Evolutionary conservation across 2,113 vertebrate genomes (phyloP), one percentile per base, ranked within the genome.

Genomic region (Lontra canadensis): DNA sequence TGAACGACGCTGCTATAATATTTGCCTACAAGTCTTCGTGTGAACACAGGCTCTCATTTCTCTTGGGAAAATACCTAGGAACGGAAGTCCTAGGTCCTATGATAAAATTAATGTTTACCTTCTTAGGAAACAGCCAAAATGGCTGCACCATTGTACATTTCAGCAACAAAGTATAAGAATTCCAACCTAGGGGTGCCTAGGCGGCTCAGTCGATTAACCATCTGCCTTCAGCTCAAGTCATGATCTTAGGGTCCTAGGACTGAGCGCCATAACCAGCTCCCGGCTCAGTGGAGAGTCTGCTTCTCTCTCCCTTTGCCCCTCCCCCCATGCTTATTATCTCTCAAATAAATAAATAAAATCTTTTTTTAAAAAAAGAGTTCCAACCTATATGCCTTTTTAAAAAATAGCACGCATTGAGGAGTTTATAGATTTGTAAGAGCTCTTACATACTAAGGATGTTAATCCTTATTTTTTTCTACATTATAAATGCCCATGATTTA

Each of bases 401-500:
- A 89, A 20, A 79, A 73, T 42, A 84, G 26, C 7, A 21, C 17
- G 34, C 0, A 39, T 8, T 80, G 29, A 39, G n/a, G 23, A 44
- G 25, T 76, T 84, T 18, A 52, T 36, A 87, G 65, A 76, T 87
- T 95, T 74, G 6, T 67, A 81, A 92, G 36, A 78, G 9, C 34
- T 93, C 92, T 91, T 91, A 44, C 69, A 80, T 80, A 79, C 49
- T 76, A 92, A 92, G 52, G 25, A 92, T 36, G 36, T n/a, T 73
- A 79, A 88, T 42, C 8, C 13, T 91, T 81, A 84, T 12, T 79
- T 91, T 67, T 87, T 88, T 74, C 36, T 71, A 26, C 85, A 59
- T 25, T 17, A 90, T 18, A 71, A 71, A 52, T 90, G 61, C 36
- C 57, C 26, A 55, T 49, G 36, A 93, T 31, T 65, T 79, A 87